These are phyloP conservation scores for Philopotamus ludificatus DNA, from an alignment of 1,140 invertebrate genomes.

Conservation along the genomic window DNA sequence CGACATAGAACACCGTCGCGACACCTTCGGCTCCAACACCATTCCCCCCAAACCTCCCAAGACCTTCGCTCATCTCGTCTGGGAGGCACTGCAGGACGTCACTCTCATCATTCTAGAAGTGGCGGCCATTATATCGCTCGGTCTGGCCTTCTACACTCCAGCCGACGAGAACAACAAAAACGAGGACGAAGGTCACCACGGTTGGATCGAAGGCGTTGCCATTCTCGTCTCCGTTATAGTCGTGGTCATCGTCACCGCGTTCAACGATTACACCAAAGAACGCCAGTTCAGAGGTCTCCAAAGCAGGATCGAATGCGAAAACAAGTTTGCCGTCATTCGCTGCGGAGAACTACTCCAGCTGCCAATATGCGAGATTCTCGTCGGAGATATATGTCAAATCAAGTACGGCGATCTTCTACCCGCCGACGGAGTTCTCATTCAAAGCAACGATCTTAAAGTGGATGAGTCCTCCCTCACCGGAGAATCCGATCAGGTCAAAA, in stretches of 20 bases:
- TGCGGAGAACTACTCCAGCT: constrained; percentile 60
- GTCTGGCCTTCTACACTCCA: constrained; percentile 48
- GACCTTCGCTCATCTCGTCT: constrained; percentile 64
- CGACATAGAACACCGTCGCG: constrained; percentile 58
- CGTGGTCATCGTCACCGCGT: constrained; percentile 67
- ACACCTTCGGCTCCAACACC: constrained; percentile 63
- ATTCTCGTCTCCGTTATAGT: constrained; percentile 65
- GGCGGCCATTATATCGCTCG: constrained; percentile 57
- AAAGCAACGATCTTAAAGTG: constrained; percentile 71
- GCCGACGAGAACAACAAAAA: constrained; percentile 44
- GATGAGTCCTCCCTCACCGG: constrained; percentile 74
- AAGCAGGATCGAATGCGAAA: constrained; percentile 67
- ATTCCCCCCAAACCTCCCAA: constrained; percentile 60
- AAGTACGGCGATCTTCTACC: constrained; percentile 68
- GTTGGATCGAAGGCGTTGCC: constrained; percentile 67
- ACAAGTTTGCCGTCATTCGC: constrained; percentile 67
- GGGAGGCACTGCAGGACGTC: constrained; percentile 70
- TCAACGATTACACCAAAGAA: constrained; percentile 70
- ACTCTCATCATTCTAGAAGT: constrained; percentile 65
- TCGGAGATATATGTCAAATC: constrained; percentile 69
- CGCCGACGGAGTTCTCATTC: constrained; percentile 69
- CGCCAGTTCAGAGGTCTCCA: constrained; percentile 68
- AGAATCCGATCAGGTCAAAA: constrained; percentile 73
- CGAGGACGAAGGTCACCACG: constrained; percentile 38
- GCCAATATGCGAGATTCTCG: constrained; percentile 63